Conservation (phyloP, 2,113 vertebrate genomes). For the Halcyon malimbica region DNA sequence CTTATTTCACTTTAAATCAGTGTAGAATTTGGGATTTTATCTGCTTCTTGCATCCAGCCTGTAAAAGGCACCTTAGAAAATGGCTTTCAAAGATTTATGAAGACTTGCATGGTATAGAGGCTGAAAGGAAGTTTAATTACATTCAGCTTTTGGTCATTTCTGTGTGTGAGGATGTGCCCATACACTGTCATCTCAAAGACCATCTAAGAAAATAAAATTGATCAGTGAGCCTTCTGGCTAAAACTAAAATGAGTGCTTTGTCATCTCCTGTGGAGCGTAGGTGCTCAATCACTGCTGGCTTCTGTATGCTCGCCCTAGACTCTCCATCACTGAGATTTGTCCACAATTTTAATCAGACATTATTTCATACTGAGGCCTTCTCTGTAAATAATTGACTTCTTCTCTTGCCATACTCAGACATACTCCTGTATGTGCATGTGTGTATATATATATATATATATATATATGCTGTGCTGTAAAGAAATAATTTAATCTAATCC, state of each 20-base stretch:
- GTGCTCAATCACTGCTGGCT: slow-evolving; percentile 71
- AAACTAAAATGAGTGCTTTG: slow-evolving; percentile 45
- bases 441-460: no score
- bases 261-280: slow-evolving; percentile 14
- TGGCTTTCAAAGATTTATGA: slow-evolving; percentile 45
- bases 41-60: not conserved
- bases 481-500: slow-evolving; percentile 58
- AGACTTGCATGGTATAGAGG: slow-evolving; percentile 4
- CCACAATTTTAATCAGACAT: slow-evolving; percentile 76
- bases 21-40: not conserved
- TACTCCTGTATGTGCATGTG: not conserved
- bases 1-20: not conserved
- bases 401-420: slow-evolving; percentile 47
- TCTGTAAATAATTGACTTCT: slow-evolving; percentile 70
- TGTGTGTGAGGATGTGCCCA: slow-evolving; percentile 21
- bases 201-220: slow-evolving; percentile 63
- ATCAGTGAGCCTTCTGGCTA: slow-evolving; percentile 64
- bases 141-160: slow-evolving; percentile 60
- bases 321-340: slow-evolving; percentile 69
- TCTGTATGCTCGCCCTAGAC: not conserved
- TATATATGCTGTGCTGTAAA: slow-evolving; percentile 1
- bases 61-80: not conserved
- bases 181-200: slow-evolving; percentile 44
- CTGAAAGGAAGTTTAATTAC: slow-evolving; percentile 61
- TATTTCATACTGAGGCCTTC: slow-evolving; percentile 67